Base-by-base conservation (phyloP, 2,888 invertebrate species). In the Scaptomyza flava region DNA sequence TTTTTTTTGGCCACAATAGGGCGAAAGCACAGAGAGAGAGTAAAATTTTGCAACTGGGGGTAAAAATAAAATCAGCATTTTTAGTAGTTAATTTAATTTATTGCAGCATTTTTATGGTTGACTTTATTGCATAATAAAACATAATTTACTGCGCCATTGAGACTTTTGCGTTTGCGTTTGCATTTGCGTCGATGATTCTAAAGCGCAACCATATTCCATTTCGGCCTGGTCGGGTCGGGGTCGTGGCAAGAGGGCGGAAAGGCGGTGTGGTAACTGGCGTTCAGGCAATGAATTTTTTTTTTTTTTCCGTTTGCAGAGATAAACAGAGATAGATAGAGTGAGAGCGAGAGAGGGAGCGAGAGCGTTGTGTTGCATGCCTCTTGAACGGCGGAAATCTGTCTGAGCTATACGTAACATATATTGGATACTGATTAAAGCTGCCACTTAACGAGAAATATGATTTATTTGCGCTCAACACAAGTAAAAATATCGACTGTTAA, bases 41-140 rank as follows among this genome's bases (percentile, higher is more conserved):
- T 4, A 33, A 48, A 43, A 47, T 80, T 79, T 79, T 64, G 79
- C 79, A 69, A 41, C 66, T 71, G 68, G 57, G 81, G 68, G 79
- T 70, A 77, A 87, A 88, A 90, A 90, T 89, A 89, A 90, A 90
- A 91, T 91, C 91, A 91, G 91, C 91, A 91, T 91, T 91, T 91
- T 90, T 87, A 90, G 91, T 91, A 91, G 91, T 92, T 92, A 91
- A 92, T 92, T 91, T 92, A 92, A 92, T 92, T 92, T 92, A 92
- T 92, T 91, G 91, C 91, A 89, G 90, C 91, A 91, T 91, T 92
- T 92, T 92, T 92, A 92, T 92, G 92, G 91, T 89, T 90, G 91
- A 92, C 91, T 92, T 92, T 92, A 92, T 92, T 92, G 91, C 91
- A 92, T 91, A 92, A 90, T 92, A 92, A 92, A 91, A 92, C 90